Base-by-base conservation (phyloP, 2,113 vertebrate species). In the Octodon degus region DNA sequence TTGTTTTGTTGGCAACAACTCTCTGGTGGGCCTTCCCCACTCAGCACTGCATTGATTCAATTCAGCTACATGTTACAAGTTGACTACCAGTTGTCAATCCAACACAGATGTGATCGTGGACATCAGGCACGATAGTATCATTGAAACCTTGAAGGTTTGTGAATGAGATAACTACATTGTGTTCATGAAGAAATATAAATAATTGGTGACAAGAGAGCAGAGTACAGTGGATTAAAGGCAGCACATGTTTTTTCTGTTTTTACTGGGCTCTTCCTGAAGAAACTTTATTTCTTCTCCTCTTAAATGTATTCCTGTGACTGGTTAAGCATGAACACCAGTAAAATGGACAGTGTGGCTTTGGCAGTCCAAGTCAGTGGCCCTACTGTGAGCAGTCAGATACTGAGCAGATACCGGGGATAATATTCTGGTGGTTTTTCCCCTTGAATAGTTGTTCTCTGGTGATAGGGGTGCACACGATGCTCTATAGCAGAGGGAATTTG, bases 401-500 rank as follows among this genome's bases (percentile, higher is more conserved):
- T 5, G 22, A 27, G 1, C 43, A 67, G 30, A 80, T 10, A 7
- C 32, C 8, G 9, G 12, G 34, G 50, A 80, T 0, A 22, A 7
- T 47, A 22, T 10, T 27, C 24, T 34, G 20, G 32, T 1, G 17
- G 3, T 43, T 37, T 5, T 37, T 86, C 11, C 12, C 7, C 34
- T 37, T 55, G 80, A 37, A 58, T 7, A 4, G 30, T 24, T 1
- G 2, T n/a, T 17, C 11, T 37, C 79, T 58, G 63, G 50, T 17
- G 53, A 72, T 10, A 30, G 4, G 10, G 1, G 1, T 34, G 11
- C 25, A 19, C 1, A 13, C 34, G 5, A 1, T 30, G 2, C 11
- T 63, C n/a, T n/a, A 22, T 14, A 27, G n/a, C 24, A 65, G 14
- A 43, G 19, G 19, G 22, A 72, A 1, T 2, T 8, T 50, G 14